These are phyloP conservation scores for Dastarcus helophoroides DNA, from an alignment of 2,888 invertebrate genomes.

Conservation along the genomic window DNA sequence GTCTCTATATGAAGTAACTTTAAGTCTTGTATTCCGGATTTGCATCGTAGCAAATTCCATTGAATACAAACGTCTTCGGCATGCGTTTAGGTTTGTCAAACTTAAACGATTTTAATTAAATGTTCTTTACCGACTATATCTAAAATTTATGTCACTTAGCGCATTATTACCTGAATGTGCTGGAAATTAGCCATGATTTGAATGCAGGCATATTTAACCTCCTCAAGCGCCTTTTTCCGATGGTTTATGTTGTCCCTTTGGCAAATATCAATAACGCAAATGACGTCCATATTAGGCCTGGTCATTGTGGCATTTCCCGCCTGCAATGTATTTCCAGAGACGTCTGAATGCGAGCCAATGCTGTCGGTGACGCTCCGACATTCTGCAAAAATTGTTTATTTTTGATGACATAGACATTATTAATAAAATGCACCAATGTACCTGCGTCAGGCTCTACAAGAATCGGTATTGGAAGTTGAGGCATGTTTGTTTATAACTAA, in stretches of 20 bases:
- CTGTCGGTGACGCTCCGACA: conserved; percentile 45
- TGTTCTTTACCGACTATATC: too few species aligned
- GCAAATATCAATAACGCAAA: conserved; percentile 69
- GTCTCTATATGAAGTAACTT: too few species aligned
- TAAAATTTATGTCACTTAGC: too few species aligned
- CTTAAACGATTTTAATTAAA: too few species aligned
- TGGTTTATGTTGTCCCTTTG: conserved; percentile 61
- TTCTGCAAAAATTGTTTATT: conserved; percentile 18
- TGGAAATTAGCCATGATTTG: conserved; percentile 70
- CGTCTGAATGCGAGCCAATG: conserved; percentile 50
- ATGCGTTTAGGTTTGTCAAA: too few species aligned
- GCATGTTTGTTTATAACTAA: conserved; percentile 23
- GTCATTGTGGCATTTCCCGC: conserved; percentile 27
- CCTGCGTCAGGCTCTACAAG: conserved; percentile 29
- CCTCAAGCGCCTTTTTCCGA: conserved; percentile 72
- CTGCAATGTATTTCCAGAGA: conserved; percentile 43
- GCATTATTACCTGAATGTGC: conserved; percentile 75
- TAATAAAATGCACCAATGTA: conserved; percentile 21
- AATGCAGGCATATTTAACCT: conserved; percentile 69
- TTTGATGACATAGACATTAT: conserved; percentile 16
- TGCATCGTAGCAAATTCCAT: too few species aligned
- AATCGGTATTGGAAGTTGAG: conserved; percentile 22
- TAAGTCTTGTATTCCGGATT: too few species aligned
- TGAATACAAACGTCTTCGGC: too few species aligned
- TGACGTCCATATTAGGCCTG: conserved; percentile 74